phyloP scores from a whole-genome alignment of 2,888 invertebrate species.

The Bibio marci region DNA sequence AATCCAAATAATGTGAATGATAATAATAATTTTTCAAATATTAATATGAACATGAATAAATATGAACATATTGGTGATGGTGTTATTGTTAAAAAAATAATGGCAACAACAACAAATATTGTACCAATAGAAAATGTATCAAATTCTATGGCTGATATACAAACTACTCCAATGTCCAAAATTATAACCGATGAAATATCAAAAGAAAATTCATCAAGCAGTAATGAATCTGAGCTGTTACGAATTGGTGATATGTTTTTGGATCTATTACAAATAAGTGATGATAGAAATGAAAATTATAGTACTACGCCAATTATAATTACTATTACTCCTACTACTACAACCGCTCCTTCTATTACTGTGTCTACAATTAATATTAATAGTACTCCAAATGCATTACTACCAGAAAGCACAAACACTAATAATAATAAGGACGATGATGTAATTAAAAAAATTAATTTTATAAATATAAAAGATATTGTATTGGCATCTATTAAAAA shows the following conservation, averaged over 20 bases:
- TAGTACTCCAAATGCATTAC: not conserved
- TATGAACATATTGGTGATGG: constrained; percentile 29
- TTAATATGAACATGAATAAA: constrained; percentile 18
- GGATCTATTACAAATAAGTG: constrained; percentile 14
- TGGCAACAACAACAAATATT: constrained; percentile 1
- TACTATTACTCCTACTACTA: constrained; percentile 3
- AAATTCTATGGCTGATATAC: not conserved
- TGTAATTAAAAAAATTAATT: constrained; percentile 18
- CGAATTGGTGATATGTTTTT: constrained; percentile 25
- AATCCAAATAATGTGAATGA: constrained; percentile 7
- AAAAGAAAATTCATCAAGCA: not conserved
- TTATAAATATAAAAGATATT: constrained; percentile 27
- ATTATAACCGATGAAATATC: not conserved
- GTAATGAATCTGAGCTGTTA: not conserved
- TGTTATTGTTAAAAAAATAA: constrained; percentile 24
- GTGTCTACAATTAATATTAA: not conserved
- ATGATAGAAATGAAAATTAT: not conserved
- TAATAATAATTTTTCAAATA: constrained; percentile 8
- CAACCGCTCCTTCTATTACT: not conserved
- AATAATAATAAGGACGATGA: constrained; percentile 3
- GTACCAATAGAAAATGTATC: constrained; percentile 2
- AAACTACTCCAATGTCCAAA: not conserved
- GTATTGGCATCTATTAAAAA: constrained; percentile 10
- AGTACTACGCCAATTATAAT: not conserved
- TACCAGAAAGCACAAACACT: not conserved